A percentile compares a stretch with the other conserved stretches of the same genome.
These are phyloP conservation scores for Thecophora atra DNA, from an alignment of 2,888 invertebrate species.

Conservation along the genomic window DNA sequence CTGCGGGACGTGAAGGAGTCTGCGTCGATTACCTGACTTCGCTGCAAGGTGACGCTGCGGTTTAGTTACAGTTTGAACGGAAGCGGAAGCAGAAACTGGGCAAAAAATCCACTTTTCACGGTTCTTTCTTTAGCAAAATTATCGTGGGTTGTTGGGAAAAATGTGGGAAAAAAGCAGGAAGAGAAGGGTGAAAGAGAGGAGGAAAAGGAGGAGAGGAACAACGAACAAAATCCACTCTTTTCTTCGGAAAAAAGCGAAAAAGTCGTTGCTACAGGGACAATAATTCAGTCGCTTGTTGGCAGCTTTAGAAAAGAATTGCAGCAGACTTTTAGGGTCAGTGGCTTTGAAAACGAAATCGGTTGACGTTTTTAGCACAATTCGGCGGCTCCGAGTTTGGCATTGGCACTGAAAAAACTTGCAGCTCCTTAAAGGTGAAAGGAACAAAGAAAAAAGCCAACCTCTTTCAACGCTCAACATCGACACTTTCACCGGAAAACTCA, in stretches of 20 bases:
- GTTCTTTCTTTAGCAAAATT: constrained; percentile 41
- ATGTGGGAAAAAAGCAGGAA: constrained; percentile 25
- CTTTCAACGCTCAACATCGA: too few species aligned
- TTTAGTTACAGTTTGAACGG: constrained; percentile 44
- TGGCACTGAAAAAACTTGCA: constrained; percentile 52
- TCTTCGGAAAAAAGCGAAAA: background rate
- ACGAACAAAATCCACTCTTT: constrained; percentile 2
- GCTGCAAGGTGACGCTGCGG: constrained; percentile 35
- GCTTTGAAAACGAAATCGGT: constrained; percentile 53
- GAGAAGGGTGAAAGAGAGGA: constrained; percentile 33
- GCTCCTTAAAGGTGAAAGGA: too few species aligned
- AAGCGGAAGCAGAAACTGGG: constrained; percentile 20
- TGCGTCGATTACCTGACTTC: background rate
- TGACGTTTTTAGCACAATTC: constrained; percentile 41
- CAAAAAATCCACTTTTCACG: constrained; percentile 26
- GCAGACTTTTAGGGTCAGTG: constrained; percentile 54
- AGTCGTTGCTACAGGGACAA: constrained; percentile 39
- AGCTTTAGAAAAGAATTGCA: constrained; percentile 7
- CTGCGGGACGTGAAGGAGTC: constrained; percentile 10
- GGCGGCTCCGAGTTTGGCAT: constrained; percentile 50
- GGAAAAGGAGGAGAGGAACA: background rate
- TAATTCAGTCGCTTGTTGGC: constrained; percentile 47
- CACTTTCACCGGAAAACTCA: too few species aligned
- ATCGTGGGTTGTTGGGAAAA: background rate
- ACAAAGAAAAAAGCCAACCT: background rate